A percentile compares a stretch with the other conserved stretches of the same genome.
These are phyloP conservation scores for Euclidia mi DNA, from an alignment of 2,888 invertebrate genomes.

Conservation along the genomic window DNA sequence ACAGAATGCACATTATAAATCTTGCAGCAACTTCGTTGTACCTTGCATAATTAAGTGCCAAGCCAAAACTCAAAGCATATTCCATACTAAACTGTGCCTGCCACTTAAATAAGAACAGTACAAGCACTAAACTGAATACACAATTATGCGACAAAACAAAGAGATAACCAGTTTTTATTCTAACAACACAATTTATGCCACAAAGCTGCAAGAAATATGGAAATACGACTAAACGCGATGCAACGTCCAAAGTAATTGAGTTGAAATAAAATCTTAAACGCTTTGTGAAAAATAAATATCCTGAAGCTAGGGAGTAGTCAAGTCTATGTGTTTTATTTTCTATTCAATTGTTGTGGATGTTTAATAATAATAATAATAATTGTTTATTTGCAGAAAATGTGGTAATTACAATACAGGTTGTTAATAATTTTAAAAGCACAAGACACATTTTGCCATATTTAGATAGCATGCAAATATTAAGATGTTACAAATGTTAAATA, in stretches of 20 bases:
- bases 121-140: neutral
- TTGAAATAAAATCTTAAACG: conserved; percentile 46
- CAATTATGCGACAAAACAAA: conserved; percentile 5
- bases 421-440: no score
- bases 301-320: conserved; percentile 6
- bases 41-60: neutral
- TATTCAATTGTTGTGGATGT: neutral
- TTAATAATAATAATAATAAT: neutral
- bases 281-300: conserved; percentile 34
- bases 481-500: no score
- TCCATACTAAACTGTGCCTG: no score
- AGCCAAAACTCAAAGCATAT: no score
- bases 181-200: conserved; percentile 15
- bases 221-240: conserved; percentile 30
- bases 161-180: conserved; percentile 13
- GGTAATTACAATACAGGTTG: no score
- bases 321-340: neutral
- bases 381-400: no score
- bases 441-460: no score
- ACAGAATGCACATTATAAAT: no score
- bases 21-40: no score
- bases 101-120: neutral
- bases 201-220: conserved; percentile 28
- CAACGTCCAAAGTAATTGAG: conserved; percentile 46
- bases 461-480: no score